phyloP scores from a whole-genome alignment of 2,113 vertebrate genomes.

The Microtus oregoni region DNA sequence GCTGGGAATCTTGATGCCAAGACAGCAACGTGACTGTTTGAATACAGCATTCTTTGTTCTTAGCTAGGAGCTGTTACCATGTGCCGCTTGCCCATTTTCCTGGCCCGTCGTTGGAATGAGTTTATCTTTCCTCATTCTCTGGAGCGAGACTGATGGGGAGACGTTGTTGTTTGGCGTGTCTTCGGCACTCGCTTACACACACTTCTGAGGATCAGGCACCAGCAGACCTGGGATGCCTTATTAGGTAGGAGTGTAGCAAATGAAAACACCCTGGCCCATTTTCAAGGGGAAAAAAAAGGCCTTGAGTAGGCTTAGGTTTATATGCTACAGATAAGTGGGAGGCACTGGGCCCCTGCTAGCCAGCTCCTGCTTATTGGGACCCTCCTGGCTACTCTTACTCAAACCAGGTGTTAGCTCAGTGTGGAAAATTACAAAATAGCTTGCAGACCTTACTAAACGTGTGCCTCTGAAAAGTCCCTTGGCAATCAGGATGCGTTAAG shows the following conservation, averaged over 20 bases:
- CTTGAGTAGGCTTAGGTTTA: background rate
- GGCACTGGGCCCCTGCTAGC: background rate
- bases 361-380: background rate
- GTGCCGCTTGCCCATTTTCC: background rate
- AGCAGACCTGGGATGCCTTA: background rate
- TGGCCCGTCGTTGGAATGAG: background rate
- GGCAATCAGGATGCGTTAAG: background rate
- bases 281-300: background rate
- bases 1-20: background rate
- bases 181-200: background rate
- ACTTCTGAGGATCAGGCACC: background rate
- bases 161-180: background rate
- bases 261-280: background rate
- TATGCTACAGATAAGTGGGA: background rate
- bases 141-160: background rate
- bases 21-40: background rate
- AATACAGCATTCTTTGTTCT: slow-evolving; percentile 17
- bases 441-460: background rate
- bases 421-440: background rate
- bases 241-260: background rate
- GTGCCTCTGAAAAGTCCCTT: background rate
- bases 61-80: slow-evolving; percentile 4
- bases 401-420: background rate
- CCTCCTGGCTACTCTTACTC: background rate
- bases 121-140: background rate